Evolutionary conservation across 2,113 vertebrate species (phyloP), one percentile per base, ranked within the genome.

Genomic region (Pollimyrus isidori): DNA sequence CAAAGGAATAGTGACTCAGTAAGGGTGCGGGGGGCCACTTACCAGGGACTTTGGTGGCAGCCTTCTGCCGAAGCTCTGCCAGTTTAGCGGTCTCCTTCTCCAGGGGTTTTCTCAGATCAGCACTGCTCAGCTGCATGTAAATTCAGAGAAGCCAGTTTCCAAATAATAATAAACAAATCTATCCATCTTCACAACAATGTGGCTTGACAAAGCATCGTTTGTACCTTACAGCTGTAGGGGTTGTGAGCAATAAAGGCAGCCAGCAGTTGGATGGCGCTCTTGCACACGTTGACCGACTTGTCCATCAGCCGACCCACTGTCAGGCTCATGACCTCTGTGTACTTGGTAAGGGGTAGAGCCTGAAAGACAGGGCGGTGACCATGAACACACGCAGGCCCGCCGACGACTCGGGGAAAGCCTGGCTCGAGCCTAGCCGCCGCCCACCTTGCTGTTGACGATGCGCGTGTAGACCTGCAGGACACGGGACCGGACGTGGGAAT

Each of bases 221-320:
- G 7, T 95, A 99, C 98, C 97, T 98, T 99, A 96, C 97, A 97
- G 91, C 97, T 98, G 92, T 99, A 99, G 7, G 98, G 98, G 92
- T 99, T 99, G 92, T 98, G 98, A 88, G 97, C 97, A 9, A 99
- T 96, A 93, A 99, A 99, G 0, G 96, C 97, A 88, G 97, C 97
- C 92, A 99, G 94, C 85, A 99, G 95, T 90, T 98, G 98, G 93
- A 99, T 97, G 0, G 98, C 97, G n/a, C 96, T 98, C 95, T 99
- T 99, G 89, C 97, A 97, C 0, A 96, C 98, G 2, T 97, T 92
- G 88, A 99, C 96, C 0, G 97, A 97, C 92, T 97, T 99, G 94
- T 99, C 98, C 94, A 96, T 94, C 88, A 99, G 96, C 42, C 98
- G 96, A 0, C 95, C 97, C 15, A 99, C 97, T n/a, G 97, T 95